These are phyloP conservation scores for Hyles vespertilio DNA, from an alignment of 1,140 invertebrate species.

Conservation along the genomic window DNA sequence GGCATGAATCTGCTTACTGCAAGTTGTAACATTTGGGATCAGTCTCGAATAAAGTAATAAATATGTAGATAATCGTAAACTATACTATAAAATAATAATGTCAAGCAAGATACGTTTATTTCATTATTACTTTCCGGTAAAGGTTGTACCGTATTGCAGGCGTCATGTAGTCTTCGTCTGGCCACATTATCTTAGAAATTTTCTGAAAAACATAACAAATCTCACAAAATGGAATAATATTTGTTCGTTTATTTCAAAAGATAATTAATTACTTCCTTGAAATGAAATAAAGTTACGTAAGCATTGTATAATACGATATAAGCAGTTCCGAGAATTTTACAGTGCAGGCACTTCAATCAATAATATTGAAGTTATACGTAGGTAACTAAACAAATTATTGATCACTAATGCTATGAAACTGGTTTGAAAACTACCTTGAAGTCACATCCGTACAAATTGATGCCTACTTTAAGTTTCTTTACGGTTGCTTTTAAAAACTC, in stretches of 20 bases:
- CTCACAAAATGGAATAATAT: too few species aligned
- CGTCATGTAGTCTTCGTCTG: constrained; percentile 53
- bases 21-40: constrained; percentile 70
- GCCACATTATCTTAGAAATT: constrained; percentile 57
- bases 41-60: background rate
- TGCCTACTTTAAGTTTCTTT: constrained; percentile 62
- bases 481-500: constrained; percentile 44
- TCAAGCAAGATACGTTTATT: constrained; percentile 26
- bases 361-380: too few species aligned
- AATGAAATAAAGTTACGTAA: too few species aligned
- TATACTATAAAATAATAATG: background rate
- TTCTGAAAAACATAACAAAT: constrained; percentile 45
- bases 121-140: constrained; percentile 57
- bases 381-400: too few species aligned
- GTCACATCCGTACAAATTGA: constrained; percentile 67
- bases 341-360: too few species aligned
- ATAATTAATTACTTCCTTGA: too few species aligned
- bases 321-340: too few species aligned
- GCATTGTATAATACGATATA: too few species aligned
- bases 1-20: constrained; percentile 80
- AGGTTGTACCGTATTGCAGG: constrained; percentile 51
- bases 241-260: too few species aligned
- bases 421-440: constrained; percentile 48
- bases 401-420: background rate
- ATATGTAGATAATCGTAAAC: background rate